A percentile compares a stretch with the other conserved stretches of the same genome.
These are phyloP conservation scores for Drosophila arawakana DNA, from an alignment of 1,140 invertebrate genomes.

Conservation along the genomic window DNA sequence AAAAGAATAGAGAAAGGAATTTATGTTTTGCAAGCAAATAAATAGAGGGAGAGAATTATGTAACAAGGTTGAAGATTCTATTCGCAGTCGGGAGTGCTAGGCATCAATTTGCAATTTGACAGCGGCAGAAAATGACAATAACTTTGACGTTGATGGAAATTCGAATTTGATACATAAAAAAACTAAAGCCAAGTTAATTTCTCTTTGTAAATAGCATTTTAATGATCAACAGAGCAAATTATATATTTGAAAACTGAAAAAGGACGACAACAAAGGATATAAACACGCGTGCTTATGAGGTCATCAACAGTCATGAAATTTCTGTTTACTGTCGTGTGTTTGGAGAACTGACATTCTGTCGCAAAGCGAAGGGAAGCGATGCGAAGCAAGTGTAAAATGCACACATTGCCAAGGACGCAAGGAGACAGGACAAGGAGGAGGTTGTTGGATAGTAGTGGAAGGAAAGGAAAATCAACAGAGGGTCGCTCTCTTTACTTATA, in stretches of 20 bases:
- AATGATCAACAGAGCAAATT: not conserved
- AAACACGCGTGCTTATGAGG: slow-evolving; percentile 81
- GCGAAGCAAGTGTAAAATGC: slow-evolving; percentile 26
- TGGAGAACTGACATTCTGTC: slow-evolving; percentile 55
- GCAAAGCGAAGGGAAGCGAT: slow-evolving; percentile 24
- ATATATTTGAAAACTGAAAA: not conserved
- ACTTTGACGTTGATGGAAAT: slow-evolving; percentile 54
- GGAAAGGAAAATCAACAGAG: slow-evolving; percentile 18
- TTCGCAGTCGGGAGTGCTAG: slow-evolving; percentile 34
- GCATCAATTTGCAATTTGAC: slow-evolving; percentile 75
- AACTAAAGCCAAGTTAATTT: not conserved
- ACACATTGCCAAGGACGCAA: slow-evolving; percentile 27
- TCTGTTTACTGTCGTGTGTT: slow-evolving; percentile 47
- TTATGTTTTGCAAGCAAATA: slow-evolving; percentile 14
- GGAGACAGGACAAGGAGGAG: not conserved
- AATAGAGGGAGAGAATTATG: slow-evolving; percentile 5
- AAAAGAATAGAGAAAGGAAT: slow-evolving; percentile 6
- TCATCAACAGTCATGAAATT: slow-evolving; percentile 77
- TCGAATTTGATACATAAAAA: not conserved
- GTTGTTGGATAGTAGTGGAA: not conserved
- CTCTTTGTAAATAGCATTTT: not conserved
- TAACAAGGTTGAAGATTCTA: slow-evolving; percentile 22
- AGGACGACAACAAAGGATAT: slow-evolving; percentile 58
- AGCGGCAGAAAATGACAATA: slow-evolving; percentile 52
- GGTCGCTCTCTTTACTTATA: slow-evolving; percentile 15